phyloP scores from a whole-genome alignment of 2,113 vertebrate species.

The Bubo blakistoni region DNA sequence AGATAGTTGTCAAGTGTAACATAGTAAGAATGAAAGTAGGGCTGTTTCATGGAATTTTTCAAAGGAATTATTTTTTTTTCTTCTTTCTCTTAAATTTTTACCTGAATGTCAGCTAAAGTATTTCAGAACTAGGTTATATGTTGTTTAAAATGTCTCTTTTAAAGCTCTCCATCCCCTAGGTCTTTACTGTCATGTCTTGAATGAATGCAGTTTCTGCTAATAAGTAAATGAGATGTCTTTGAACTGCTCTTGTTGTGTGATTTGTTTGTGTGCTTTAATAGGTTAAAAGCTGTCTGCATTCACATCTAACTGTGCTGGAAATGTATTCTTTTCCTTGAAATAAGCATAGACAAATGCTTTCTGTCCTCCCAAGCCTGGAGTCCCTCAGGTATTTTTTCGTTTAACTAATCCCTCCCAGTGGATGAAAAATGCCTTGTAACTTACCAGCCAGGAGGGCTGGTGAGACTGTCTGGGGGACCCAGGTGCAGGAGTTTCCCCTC shows the following conservation, averaged over 20 bases:
- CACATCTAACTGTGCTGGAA: neutral
- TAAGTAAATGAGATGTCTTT: conserved; percentile 8
- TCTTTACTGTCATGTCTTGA: neutral
- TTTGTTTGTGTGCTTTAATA: neutral
- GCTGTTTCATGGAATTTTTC: neutral
- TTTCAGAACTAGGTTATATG: neutral
- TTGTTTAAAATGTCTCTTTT: neutral
- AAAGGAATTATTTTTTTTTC: neutral
- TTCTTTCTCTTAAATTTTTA: neutral
- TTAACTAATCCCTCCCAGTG: neutral
- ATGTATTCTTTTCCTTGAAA: conserved; percentile 7
- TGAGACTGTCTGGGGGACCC: neutral
- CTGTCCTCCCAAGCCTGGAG: neutral
- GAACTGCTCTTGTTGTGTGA: neutral
- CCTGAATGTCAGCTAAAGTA: neutral
- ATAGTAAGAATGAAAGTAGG: neutral
- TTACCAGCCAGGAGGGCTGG: neutral
- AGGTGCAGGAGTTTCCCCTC: neutral
- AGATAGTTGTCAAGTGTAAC: neutral
- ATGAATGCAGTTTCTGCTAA: neutral
- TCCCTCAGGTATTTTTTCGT: neutral
- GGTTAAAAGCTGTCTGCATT: conserved; percentile 6
- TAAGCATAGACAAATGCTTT: neutral
- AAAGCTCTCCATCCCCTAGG: neutral
- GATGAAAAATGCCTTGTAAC: neutral